Base-by-base conservation (phyloP, 2,888 invertebrate species). In the Protophormia terraenovae region DNA sequence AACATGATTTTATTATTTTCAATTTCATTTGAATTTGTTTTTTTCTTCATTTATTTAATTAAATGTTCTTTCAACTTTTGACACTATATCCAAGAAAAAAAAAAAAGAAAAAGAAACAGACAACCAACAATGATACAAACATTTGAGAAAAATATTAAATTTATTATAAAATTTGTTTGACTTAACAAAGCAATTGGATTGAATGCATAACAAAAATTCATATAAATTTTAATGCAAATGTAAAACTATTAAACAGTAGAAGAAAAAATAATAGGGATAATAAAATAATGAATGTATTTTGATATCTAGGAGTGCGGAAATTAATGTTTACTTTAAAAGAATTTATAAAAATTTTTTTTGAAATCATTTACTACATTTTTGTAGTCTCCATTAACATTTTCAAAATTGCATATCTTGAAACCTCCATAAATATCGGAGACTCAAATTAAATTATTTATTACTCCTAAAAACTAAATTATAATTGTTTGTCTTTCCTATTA, bases 61-160 rank as follows among this genome's bases (percentile, higher is more conserved):
- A 84, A 84, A 84, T 81, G 84, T 81, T 81, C 67, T 84, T 84
- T 81, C 62, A 73, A 81, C 77, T 84, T 73, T 84, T 84, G 84
- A 77, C 81, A 81, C 77, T 73, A 41, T 72, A 69, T 47, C 16
- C 60, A 72, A 45, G 27, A 45, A 19, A 38, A 14, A 41, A 6
- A 41, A 64, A 41, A 41, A 24, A 41, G 14, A 3, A 53, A 55
- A 55, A 55, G 7, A 16, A 0, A n/a, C 4, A 27, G 19, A 69
- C 29, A 35, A 60, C 58, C 16, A 64, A 45, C n/a, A n/a, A n/a
- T n/a, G n/a, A 38, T 64, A 19, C 3, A 58, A 47, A 71, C 35
- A 19, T n/a, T n/a, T n/a, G n/a, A n/a, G n/a, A n/a, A n/a, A n/a
- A 35, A 8, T 35, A 47, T 35, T 47, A 35, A 77, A 47, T 79